Conservation (phyloP, 2,888 invertebrate species). For the Pseudococcus jackbeardsleyi region DNA sequence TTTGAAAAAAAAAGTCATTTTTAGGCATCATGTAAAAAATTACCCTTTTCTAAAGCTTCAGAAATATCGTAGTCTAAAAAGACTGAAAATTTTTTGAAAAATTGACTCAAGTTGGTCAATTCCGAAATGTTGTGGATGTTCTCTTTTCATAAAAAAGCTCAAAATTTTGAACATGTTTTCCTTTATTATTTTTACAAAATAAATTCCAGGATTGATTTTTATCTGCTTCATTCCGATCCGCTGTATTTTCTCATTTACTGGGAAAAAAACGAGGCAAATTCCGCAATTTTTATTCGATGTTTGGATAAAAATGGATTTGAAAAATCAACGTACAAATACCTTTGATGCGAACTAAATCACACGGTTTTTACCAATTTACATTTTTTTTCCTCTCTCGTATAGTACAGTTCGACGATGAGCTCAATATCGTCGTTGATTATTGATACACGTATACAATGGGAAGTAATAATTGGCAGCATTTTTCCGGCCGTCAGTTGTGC, state of each 20-base stretch:
- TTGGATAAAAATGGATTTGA: constrained; percentile 12
- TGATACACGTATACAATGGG: not conserved
- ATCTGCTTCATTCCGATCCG: no score
- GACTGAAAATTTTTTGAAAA: no score
- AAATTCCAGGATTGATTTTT: no score
- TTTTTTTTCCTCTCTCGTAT: not conserved
- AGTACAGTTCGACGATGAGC: not conserved
- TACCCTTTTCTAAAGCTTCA: no score
- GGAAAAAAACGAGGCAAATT: not conserved
- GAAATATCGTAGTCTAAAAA: no score
- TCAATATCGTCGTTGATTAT: constrained; percentile 1
- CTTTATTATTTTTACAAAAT: no score
- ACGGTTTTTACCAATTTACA: not conserved
- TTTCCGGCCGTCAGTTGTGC: not conserved
- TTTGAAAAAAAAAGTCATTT: no score
- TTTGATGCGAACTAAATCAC: not conserved
- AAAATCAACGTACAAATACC: not conserved
- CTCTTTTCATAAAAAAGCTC: no score
- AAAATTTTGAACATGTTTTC: no score
- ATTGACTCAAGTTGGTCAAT: no score
- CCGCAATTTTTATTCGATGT: not conserved
- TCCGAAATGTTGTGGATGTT: no score
- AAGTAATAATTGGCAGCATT: not conserved
- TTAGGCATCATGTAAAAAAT: no score
- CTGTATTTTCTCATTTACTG: not conserved